phyloP scores from a whole-genome alignment of 2,113 vertebrate species.

The Zosterops borbonicus region DNA sequence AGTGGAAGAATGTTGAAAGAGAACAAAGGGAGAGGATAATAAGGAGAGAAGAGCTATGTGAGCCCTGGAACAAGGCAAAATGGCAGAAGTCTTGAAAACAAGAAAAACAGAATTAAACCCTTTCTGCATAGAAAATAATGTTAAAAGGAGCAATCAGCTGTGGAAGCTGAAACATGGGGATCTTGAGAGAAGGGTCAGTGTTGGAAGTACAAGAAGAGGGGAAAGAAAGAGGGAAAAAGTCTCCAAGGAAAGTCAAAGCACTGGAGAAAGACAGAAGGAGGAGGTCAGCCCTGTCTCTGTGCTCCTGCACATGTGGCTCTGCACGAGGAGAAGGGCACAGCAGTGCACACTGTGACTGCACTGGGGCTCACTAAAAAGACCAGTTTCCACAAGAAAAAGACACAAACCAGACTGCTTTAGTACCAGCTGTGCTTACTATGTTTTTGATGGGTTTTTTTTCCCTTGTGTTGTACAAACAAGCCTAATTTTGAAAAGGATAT shows the following conservation, averaged over 20 bases:
- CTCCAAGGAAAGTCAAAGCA: neutral
- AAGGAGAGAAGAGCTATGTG: neutral
- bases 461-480: neutral
- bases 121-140: neutral
- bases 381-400: neutral
- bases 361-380: neutral
- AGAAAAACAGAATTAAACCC: neutral
- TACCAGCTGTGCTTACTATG: neutral
- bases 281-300: neutral
- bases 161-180: neutral
- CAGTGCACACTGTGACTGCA: neutral
- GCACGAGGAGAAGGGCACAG: neutral
- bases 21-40: neutral
- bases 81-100: neutral
- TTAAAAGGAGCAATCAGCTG: neutral
- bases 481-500: neutral
- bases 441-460: neutral
- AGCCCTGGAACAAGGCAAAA: neutral
- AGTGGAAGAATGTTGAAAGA: neutral
- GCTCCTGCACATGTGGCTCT: rapidly evolving
- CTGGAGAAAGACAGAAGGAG: neutral
- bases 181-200: neutral
- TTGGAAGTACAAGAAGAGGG: neutral
- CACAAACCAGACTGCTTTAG: neutral
- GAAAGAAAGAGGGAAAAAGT: neutral